These are phyloP conservation scores for Corythaeola cristata DNA, from an alignment of 2,113 vertebrate species.

Conservation along the genomic window DNA sequence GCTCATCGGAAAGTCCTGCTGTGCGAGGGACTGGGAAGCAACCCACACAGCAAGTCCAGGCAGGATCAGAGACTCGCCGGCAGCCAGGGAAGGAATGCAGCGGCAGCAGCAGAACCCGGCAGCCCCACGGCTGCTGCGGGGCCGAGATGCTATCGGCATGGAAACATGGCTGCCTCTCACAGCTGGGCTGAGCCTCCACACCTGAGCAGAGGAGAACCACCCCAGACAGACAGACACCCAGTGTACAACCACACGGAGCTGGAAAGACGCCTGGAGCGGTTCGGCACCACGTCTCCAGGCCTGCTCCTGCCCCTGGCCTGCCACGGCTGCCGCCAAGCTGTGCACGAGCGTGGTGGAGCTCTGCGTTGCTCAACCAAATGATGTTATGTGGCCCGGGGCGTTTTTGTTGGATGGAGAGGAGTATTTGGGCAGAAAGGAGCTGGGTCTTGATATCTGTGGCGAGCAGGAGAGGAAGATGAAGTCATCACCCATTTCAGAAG, in stretches of 20 bases:
- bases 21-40: not conserved
- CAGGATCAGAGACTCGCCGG: not conserved
- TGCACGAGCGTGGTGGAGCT: not conserved
- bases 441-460: not conserved
- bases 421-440: slow-evolving; percentile 1
- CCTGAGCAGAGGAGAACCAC: not conserved
- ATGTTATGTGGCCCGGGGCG: rapidly evolving
- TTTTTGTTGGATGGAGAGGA: not conserved
- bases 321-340: rapidly evolving
- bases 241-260: rapidly evolving
- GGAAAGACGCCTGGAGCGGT: not conserved
- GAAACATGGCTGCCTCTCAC: not conserved
- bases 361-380: not conserved
- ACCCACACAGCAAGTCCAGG: not conserved
- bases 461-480: slow-evolving; percentile 4
- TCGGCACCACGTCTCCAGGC: not conserved
- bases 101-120: not conserved
- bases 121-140: not conserved
- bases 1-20: not conserved
- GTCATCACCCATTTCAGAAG: slow-evolving; percentile 18
- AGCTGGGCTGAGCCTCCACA: not conserved
- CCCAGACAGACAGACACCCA: not conserved
- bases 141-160: not conserved
- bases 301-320: not conserved
- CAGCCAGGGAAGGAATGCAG: not conserved